Evolutionary conservation across 2,797 vertebrate species (phyloP), one percentile per base, ranked within the genome.

Genomic region (Cygnus olor): DNA sequence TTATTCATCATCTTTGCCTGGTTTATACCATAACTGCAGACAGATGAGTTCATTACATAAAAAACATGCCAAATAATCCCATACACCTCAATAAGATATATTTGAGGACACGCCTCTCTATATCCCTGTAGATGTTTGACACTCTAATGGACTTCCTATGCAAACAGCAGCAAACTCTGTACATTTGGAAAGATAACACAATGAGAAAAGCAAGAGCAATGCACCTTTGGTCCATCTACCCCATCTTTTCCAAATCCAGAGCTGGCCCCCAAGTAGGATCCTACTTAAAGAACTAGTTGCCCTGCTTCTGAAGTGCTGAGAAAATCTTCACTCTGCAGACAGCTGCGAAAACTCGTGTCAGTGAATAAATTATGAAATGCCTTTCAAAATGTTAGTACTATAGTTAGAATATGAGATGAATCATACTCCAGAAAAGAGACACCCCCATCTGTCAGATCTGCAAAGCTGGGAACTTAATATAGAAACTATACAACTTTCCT

Each of bases 371-470:
- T 64, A 82, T 51, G 30, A 65, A 89, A 77, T 25, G 14, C 8
- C 49, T 88, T 69, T 63, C 17, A 36, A 73, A 76, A n/a, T 14
- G 65, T 76, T 88, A 58, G 56, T 90, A 64, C 63, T 93, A 45
- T 30, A 88, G 65, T 78, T 90, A 85, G 64, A 87, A 82, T 32
- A 80, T 10, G 5, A 77, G 6, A 93, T 93, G 53, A 88, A 68
- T 94, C 78, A 85, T 22, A 45, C 44, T 44, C 13, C n/a, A 85
- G 58, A 81, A 69, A 93, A 94, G 45, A 4, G 0, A 80, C 38
- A 95, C 6, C 38, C 14, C 58, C 74, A 85, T 93, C 74, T 95
- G 82, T 79, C 90, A 91, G 34, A 89, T 63, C 54, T 38, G 22
- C 80, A 64, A 56, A 89, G 40, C 58, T 3, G 3, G 40, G 73